Percentiles rank a stretch among this genome's conserved stretches.
phyloP scores from a whole-genome alignment of 2,797 vertebrate genomes.

The Sebastes goodei region DNA sequence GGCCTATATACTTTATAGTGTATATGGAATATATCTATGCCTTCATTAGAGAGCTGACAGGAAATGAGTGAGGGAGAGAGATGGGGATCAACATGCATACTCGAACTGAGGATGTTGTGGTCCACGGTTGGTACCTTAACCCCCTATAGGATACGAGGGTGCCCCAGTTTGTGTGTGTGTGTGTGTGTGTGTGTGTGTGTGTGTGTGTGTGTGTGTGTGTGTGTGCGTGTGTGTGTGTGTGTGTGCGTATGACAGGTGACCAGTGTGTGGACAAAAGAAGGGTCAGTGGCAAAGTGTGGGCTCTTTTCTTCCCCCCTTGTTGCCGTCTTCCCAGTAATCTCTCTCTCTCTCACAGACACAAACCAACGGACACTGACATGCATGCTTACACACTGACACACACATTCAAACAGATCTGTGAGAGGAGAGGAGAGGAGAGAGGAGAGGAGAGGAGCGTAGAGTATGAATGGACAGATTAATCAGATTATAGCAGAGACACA shows the following conservation, averaged over 20 bases:
- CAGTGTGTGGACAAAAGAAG: slow-evolving; percentile 55
- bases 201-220: too few relatives aligned
- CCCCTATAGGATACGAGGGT: background rate
- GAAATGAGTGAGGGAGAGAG: background rate
- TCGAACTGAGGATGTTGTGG: background rate
- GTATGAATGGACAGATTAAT: slow-evolving; percentile 77
- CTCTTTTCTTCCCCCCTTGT: slow-evolving; percentile 49
- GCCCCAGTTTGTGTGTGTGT: slow-evolving; percentile 1
- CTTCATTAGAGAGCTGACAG: background rate
- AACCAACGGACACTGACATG: slow-evolving; percentile 1
- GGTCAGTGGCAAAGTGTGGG: slow-evolving; percentile 61
- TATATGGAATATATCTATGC: background rate
- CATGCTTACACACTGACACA: slow-evolving; percentile 27
- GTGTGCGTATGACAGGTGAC: slow-evolving; percentile 59
- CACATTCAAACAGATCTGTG: slow-evolving; percentile 40
- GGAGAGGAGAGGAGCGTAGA: slow-evolving; percentile 31
- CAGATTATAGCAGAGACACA: slow-evolving; percentile 79
- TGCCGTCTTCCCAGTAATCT: slow-evolving; percentile 42
- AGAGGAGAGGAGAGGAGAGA: slow-evolving; percentile 33
- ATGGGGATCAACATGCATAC: background rate
- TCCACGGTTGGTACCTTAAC: background rate
- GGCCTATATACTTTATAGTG: background rate
- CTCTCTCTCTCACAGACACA: slow-evolving; percentile 18
- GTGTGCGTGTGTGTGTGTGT: background rate
- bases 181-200: slow-evolving; percentile 9